phyloP scores from a whole-genome alignment of 1,140 invertebrate species.

The Limonius californicus region DNA sequence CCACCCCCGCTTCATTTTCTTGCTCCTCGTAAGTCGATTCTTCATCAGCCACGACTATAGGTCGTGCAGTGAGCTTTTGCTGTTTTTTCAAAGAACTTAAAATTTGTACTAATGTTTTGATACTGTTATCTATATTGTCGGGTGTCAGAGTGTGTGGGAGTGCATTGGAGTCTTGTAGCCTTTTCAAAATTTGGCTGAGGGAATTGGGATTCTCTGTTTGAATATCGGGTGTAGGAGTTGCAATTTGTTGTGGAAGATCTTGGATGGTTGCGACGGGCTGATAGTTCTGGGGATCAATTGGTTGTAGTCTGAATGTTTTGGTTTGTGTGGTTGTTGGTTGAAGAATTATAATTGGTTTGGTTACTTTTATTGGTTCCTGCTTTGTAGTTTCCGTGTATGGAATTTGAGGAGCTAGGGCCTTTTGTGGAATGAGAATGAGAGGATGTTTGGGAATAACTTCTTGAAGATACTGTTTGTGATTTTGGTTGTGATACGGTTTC shows the following conservation, averaged over 20 bases:
- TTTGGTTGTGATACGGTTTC: not conserved
- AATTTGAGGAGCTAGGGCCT: not conserved
- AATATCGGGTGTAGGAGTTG: not conserved
- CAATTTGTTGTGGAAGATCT: slow-evolving; percentile 32
- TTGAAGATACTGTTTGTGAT: slow-evolving; percentile 3
- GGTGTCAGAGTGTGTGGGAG: slow-evolving; percentile 68
- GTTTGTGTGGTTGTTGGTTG: slow-evolving; percentile 38
- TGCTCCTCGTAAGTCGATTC: slow-evolving; percentile 17
- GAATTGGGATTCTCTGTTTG: not conserved
- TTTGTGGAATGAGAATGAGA: not conserved
- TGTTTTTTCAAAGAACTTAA: slow-evolving; percentile 56
- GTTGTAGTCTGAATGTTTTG: slow-evolving; percentile 40
- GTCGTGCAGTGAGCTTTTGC: slow-evolving; percentile 39
- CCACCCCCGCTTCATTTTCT: slow-evolving; percentile 34
- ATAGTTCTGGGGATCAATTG: not conserved
- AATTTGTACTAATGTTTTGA: slow-evolving; percentile 69
- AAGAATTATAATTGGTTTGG: slow-evolving; percentile 22
- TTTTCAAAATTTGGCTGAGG: slow-evolving; percentile 50
- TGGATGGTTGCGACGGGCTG: slow-evolving; percentile 27
- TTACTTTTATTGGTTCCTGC: not conserved
- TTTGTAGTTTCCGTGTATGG: not conserved
- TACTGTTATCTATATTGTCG: slow-evolving; percentile 73
- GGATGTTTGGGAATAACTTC: not conserved
- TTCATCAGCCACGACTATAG: slow-evolving; percentile 37
- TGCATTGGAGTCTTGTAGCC: slow-evolving; percentile 66